These are phyloP conservation scores for Cephus rjabovi DNA, from an alignment of 2,888 invertebrate species.

Conservation along the genomic window DNA sequence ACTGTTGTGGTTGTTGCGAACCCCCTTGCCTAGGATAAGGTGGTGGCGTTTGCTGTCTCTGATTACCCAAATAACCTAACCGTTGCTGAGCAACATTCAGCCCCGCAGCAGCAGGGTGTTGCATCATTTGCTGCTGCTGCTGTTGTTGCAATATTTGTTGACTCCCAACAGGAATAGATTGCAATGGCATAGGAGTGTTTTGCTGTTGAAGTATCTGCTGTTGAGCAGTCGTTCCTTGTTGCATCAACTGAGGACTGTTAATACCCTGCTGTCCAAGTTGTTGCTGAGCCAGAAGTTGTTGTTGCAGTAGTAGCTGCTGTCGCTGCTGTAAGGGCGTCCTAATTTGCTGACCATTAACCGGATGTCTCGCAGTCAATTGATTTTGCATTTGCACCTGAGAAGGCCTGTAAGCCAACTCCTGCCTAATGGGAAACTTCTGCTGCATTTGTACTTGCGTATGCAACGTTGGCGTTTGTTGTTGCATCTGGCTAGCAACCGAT, in stretches of 20 bases:
- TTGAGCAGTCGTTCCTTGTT: constrained; percentile 28
- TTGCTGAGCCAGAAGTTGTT: constrained; percentile 45
- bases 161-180: constrained; percentile 34
- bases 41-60: constrained; percentile 50
- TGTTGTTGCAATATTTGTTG: constrained; percentile 32
- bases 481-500: constrained; percentile 16
- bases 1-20: constrained; percentile 64
- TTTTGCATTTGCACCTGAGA: constrained; percentile 45
- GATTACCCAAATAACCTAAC: constrained; percentile 52
- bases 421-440: constrained; percentile 53
- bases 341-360: constrained; percentile 60
- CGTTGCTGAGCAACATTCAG: constrained; percentile 58
- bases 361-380: constrained; percentile 56
- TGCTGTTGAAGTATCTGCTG: constrained; percentile 40
- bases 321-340: constrained; percentile 49
- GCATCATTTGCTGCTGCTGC: constrained; percentile 22
- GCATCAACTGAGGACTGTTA: constrained; percentile 14
- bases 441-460: constrained; percentile 36
- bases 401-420: constrained; percentile 56
- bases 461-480: constrained; percentile 33
- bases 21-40: constrained; percentile 48
- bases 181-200: constrained; percentile 31
- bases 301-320: constrained; percentile 46
- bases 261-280: constrained; percentile 31
- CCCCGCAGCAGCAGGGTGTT: constrained; percentile 29